Percentiles rank a stretch among this genome's conserved stretches.
phyloP scores from a whole-genome alignment of 2,888 invertebrate genomes.

The Polydrusus tereticollis region DNA sequence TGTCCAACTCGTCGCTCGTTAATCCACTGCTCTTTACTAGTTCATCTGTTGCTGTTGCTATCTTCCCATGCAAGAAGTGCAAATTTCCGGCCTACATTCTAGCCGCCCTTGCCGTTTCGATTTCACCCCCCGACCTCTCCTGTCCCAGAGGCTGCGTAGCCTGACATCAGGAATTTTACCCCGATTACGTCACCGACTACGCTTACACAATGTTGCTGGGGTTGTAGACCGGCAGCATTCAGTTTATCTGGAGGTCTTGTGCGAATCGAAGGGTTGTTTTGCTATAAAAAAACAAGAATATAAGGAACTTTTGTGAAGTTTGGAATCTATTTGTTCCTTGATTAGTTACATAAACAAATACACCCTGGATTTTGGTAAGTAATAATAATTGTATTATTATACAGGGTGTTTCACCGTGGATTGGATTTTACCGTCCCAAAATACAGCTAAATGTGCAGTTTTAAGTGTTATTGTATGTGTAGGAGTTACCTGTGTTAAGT shows the following conservation, averaged over 20 bases:
- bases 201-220: not conserved
- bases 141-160: not conserved
- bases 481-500: too few relatives aligned
- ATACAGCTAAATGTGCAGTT: too few relatives aligned
- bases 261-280: not conserved
- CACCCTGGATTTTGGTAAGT: not conserved
- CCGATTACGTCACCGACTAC: not conserved
- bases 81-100: not conserved
- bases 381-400: not conserved
- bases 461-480: too few relatives aligned
- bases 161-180: constrained; percentile 1
- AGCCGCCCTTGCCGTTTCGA: not conserved
- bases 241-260: not conserved
- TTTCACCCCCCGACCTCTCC: not conserved
- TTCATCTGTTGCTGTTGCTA: not conserved
- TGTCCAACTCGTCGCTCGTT: too few relatives aligned
- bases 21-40: not conserved
- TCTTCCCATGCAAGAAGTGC: not conserved
- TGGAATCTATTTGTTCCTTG: not conserved
- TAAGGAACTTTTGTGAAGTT: not conserved
- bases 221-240: not conserved
- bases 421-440: too few relatives aligned
- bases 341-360: not conserved
- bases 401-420: too few relatives aligned
- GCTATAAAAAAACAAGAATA: too few relatives aligned